phyloP scores from a whole-genome alignment of 2,113 vertebrate genomes.

The Lontra canadensis region DNA sequence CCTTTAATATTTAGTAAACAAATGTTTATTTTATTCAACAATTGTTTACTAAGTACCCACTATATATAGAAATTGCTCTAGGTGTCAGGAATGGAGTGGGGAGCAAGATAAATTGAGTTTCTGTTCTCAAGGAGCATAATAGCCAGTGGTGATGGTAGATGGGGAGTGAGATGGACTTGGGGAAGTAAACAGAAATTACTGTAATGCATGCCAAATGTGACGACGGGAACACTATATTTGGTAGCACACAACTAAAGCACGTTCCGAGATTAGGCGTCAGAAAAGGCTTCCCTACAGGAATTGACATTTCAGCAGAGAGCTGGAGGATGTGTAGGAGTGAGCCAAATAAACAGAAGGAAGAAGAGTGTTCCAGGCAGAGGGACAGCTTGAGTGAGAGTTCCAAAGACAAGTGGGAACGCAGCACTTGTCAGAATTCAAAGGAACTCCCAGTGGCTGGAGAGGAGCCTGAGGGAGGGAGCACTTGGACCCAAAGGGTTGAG shows the following conservation, averaged over 20 bases:
- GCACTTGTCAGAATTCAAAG: not conserved
- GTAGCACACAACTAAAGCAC: not conserved
- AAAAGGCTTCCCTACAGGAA: constrained; percentile 50
- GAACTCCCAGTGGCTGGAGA: not conserved
- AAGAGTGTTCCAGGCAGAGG: constrained; percentile 18
- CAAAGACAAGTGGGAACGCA: not conserved
- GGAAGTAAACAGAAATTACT: not conserved
- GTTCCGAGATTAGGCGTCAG: not conserved
- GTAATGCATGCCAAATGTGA: not conserved
- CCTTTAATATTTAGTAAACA: not conserved
- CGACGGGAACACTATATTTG: not conserved
- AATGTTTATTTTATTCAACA: not conserved
- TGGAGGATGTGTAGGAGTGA: not conserved
- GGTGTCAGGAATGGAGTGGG: not conserved
- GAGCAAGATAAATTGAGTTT: not conserved
- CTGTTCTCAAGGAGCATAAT: not conserved
- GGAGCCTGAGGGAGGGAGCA: not conserved
- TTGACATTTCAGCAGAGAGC: constrained; percentile 15
- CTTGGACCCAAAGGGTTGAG: no score
- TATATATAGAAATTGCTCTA: not conserved
- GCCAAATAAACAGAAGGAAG: constrained; percentile 44
- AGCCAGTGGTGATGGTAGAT: not conserved
- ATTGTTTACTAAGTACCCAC: not conserved
- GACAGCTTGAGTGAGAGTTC: constrained; percentile 17
- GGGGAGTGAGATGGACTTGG: not conserved